phyloP scores from a whole-genome alignment of 2,113 vertebrate genomes.

The Cygnus atratus region DNA sequence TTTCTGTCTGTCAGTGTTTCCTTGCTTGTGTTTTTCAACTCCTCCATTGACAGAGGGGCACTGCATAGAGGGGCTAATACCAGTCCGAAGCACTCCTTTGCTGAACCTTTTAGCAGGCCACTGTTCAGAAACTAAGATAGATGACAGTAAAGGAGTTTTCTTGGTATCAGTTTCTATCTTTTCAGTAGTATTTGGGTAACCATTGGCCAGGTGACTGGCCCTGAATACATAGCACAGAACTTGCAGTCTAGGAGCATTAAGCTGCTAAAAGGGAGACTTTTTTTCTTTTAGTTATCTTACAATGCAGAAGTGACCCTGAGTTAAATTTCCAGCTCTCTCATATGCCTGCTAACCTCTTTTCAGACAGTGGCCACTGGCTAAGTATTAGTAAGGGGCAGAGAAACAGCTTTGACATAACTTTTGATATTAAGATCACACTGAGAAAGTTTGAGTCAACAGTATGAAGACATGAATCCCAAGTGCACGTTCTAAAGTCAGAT shows the following conservation, averaged over 20 bases:
- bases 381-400: neutral
- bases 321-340: neutral
- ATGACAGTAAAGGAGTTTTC: neutral
- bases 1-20: neutral
- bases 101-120: neutral
- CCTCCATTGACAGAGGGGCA: neutral
- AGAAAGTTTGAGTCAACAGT: neutral
- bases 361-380: neutral
- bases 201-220: neutral
- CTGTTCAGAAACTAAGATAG: neutral
- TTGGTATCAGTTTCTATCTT: neutral
- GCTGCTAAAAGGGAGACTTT: neutral
- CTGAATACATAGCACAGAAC: neutral
- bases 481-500: fast-evolving
- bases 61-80: neutral
- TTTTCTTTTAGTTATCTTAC: neutral
- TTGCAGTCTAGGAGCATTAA: neutral
- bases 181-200: neutral
- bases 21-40: neutral
- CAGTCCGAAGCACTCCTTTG: neutral
- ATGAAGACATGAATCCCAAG: fast-evolving
- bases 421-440: neutral
- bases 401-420: neutral
- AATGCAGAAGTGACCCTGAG: neutral
- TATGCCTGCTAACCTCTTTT: neutral